Base-by-base conservation (phyloP, 2,113 vertebrate species). In the Python bivittatus region DNA sequence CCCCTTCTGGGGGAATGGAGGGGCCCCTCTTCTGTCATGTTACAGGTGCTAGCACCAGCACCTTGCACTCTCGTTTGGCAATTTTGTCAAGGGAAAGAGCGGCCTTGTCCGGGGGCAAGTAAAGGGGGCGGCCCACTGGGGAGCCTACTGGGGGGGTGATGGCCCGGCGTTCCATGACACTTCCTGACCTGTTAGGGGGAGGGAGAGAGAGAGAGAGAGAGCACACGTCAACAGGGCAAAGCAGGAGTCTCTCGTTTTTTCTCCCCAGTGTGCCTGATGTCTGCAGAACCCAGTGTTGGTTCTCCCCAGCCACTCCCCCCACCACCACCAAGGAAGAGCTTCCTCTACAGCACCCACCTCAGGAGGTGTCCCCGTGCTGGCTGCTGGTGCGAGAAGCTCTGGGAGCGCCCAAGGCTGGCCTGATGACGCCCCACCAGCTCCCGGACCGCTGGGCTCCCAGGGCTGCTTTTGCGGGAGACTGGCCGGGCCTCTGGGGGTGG, bases 371-470 rank as follows among this genome's bases (percentile, higher is more conserved):
- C 98, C 0, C 98, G 98, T 4, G 99, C 98, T 0, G 98, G 99
- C 97, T 99, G 99, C 94, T 99, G 99, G 96, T 99, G 99, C 57
- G 99, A 99, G 97, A 99, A 99, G 94, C 98, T 99, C 98, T 99
- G 99, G 1, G 99, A 99, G 3, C 99, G 98, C 27, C 99, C 99
- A 94, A 99, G 97, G 85, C 98, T 99, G 8, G 98, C 98, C 95
- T 98, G 98, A 95, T 98, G 98, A n/a, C 97, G 95, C 53, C 97
- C 97, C 27, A 97, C 97, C 84, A 99, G 97, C 93, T 99, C 99
- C 44, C 99, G 95, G 11, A 99, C 97, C 0, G 98, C 98, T 0
- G 99, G 99, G 96, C 98, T 99, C 93, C 98, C 98, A 0, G 99
- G 99, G 92, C 99, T 99, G 97, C 98, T 99, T 92, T 97, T 97